These are phyloP conservation scores for Argyresthia albistria DNA, from an alignment of 2,888 invertebrate genomes.

Conservation along the genomic window DNA sequence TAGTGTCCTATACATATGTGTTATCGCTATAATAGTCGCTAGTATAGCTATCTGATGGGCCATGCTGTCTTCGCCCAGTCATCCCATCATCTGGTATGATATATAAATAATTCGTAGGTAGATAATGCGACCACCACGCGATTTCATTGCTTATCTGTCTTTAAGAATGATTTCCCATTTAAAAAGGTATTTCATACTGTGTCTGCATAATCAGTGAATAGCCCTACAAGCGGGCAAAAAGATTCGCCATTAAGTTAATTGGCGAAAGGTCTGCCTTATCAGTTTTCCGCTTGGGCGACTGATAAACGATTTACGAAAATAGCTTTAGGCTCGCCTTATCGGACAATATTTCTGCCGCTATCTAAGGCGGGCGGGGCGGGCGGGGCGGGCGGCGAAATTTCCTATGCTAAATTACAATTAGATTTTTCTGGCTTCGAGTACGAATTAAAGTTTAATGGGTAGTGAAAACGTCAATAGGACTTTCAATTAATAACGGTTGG, in stretches of 20 bases:
- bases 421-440: slow-evolving; percentile 3
- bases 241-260: slow-evolving; percentile 65
- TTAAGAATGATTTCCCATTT: no score
- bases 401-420: slow-evolving; percentile 5
- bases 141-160: no score
- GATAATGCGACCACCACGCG: no score
- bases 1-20: no score
- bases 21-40: no score
- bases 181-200: no score
- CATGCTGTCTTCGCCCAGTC: no score
- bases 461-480: slow-evolving; percentile 5
- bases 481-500: slow-evolving; percentile 4
- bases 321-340: slow-evolving; percentile 37
- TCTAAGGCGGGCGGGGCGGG: background rate
- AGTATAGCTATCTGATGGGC: no score
- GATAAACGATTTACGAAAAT: slow-evolving; percentile 65
- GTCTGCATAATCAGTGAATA: no score
- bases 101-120: no score
- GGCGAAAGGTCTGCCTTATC: slow-evolving; percentile 57
- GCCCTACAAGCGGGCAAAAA: slow-evolving; percentile 28
- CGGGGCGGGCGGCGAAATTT: slow-evolving; percentile 9
- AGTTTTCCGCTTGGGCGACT: slow-evolving; percentile 54
- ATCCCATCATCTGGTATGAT: no score
- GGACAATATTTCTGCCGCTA: slow-evolving; percentile 28
- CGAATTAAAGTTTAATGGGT: background rate